A percentile compares a stretch with the other conserved stretches of the same genome.
These are phyloP conservation scores for Subacronicta megacephala DNA, from an alignment of 2,888 invertebrate species.

Conservation along the genomic window DNA sequence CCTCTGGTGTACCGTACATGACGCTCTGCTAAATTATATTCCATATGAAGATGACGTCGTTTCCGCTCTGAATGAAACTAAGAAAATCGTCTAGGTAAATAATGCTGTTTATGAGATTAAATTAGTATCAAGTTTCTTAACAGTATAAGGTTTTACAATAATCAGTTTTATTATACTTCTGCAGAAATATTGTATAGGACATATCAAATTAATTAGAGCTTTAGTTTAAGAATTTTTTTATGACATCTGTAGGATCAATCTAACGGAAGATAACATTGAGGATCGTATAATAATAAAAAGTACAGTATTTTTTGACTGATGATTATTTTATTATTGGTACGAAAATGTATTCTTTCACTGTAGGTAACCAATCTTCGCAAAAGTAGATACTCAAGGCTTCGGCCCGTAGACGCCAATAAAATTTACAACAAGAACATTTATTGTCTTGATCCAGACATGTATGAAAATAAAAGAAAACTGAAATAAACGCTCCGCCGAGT, in stretches of 20 bases:
- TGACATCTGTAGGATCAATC: no score
- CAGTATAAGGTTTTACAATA: no score
- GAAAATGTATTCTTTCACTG: constrained; percentile 3
- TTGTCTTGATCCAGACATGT: constrained; percentile 15
- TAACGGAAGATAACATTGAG: no score
- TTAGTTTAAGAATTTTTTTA: no score
- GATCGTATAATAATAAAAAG: no score
- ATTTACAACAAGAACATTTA: constrained; percentile 26
- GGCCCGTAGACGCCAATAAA: constrained; percentile 7
- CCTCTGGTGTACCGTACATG: constrained; percentile 3
- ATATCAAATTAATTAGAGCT: no score
- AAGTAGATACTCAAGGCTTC: constrained; percentile 8
- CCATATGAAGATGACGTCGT: background rate
- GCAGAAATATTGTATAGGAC: no score
- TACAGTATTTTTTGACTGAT: no score
- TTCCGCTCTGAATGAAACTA: background rate
- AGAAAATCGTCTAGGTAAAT: background rate
- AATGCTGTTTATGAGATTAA: background rate
- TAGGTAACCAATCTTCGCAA: constrained; percentile 9
- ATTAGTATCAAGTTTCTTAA: no score
- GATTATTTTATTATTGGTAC: no score
- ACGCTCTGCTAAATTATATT: constrained; percentile 6
- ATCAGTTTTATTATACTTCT: no score
- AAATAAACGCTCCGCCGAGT: constrained; percentile 30
- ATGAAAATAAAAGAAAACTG: constrained; percentile 30